phyloP scores from a whole-genome alignment of 2,113 vertebrate genomes.

The Clupea harengus region DNA sequence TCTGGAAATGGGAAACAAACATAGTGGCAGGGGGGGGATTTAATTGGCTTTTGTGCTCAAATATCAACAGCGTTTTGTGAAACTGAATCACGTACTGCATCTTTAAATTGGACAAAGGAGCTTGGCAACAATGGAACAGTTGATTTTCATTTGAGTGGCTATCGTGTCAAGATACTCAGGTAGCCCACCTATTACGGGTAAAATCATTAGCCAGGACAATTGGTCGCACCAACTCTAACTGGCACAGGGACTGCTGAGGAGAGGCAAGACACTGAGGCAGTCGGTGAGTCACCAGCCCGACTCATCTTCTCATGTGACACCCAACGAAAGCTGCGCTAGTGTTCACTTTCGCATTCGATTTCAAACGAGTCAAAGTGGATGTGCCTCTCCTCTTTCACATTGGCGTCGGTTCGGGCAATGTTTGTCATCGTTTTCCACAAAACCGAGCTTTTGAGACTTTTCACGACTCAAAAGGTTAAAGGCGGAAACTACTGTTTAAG shows the following conservation, averaged over 20 bases:
- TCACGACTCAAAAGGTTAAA: not conserved
- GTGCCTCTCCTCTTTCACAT: not conserved
- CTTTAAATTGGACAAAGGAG: not conserved
- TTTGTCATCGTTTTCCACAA: conserved; percentile 4
- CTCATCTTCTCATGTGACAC: not conserved
- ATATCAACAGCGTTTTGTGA: too few relatives aligned
- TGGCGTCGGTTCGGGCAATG: not conserved
- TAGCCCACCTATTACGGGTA: not conserved
- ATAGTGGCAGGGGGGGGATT: too few relatives aligned
- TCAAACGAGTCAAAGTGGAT: not conserved
- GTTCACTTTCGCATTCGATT: not conserved
- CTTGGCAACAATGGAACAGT: not conserved
- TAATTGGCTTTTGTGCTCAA: too few relatives aligned
- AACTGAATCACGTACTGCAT: too few relatives aligned
- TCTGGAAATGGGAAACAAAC: too few relatives aligned
- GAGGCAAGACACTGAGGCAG: not conserved
- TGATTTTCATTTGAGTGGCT: not conserved
- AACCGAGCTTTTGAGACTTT: not conserved
- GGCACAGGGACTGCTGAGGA: not conserved
- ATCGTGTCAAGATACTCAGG: not conserved
- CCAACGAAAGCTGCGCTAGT: not conserved
- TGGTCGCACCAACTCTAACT: not conserved
- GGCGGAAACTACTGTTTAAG: conserved; percentile 16
- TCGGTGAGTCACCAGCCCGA: not conserved
- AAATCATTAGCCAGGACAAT: not conserved